These are phyloP conservation scores for Leucoma salicis DNA, from an alignment of 2,888 invertebrate genomes.

Conservation along the genomic window DNA sequence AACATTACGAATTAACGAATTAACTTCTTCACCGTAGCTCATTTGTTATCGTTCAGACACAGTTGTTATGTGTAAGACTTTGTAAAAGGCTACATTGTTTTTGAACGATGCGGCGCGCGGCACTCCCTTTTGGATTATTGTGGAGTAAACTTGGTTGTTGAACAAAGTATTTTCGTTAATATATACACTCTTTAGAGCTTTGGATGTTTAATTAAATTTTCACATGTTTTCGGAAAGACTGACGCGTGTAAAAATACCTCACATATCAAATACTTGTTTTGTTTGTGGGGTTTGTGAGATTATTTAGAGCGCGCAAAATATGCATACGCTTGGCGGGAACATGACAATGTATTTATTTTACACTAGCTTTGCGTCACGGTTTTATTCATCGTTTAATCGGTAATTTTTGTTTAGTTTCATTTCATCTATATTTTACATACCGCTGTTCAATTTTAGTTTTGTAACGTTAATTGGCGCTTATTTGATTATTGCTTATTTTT, in stretches of 20 bases:
- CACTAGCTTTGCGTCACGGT: too few relatives aligned
- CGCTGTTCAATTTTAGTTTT: too few relatives aligned
- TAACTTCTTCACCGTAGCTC: slow-evolving; percentile 24
- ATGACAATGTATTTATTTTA: too few relatives aligned
- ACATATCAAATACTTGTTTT: not conserved
- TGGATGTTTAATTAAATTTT: slow-evolving; percentile 25
- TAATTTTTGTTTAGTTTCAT: too few relatives aligned
- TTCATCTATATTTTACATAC: too few relatives aligned
- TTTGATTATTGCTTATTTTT: too few relatives aligned
- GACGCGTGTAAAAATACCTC: not conserved
- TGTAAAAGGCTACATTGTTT: not conserved
- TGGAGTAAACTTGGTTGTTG: slow-evolving; percentile 15
- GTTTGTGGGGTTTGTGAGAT: not conserved
- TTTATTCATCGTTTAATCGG: too few relatives aligned
- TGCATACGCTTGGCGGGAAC: not conserved
- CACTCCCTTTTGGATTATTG: slow-evolving; percentile 1
- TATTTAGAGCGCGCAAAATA: not conserved
- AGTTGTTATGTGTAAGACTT: slow-evolving; percentile 1
- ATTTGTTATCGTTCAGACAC: slow-evolving; percentile 26
- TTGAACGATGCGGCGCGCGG: too few relatives aligned
- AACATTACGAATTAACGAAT: slow-evolving; percentile 5
- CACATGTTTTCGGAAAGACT: not conserved
- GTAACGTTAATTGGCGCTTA: too few relatives aligned
- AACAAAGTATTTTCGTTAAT: slow-evolving; percentile 32
- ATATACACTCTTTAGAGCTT: slow-evolving; percentile 12